Conservation (phyloP, 2,113 vertebrate genomes). For the Ammospiza caudacuta region DNA sequence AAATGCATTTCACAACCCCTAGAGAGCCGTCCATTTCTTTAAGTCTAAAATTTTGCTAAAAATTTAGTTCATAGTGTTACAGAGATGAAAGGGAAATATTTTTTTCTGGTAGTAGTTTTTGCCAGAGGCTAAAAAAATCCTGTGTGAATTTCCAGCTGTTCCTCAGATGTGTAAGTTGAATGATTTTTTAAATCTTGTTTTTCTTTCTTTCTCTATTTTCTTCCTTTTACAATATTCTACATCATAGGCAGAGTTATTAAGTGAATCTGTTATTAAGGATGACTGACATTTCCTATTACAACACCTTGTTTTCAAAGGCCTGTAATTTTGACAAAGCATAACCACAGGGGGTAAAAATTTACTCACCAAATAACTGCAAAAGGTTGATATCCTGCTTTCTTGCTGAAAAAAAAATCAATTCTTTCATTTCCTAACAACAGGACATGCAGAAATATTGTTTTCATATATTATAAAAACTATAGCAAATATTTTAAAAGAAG, state of each 20-base stretch:
- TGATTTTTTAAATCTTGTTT: neutral
- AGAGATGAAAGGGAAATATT: neutral
- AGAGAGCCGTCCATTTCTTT: neutral
- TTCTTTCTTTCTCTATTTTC: neutral
- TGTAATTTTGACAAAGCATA: slow-evolving; percentile 20
- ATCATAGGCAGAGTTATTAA: neutral
- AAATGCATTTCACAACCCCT: neutral
- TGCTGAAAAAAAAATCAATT: neutral
- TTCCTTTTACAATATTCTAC: neutral
- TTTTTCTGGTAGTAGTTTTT: neutral
- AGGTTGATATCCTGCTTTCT: neutral
- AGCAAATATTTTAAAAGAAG: neutral
- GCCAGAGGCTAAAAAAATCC: neutral
- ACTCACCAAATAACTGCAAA: neutral
- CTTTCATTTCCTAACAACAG: neutral
- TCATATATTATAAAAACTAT: neutral
- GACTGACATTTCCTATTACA: slow-evolving; percentile 31
- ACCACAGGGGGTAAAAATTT: neutral
- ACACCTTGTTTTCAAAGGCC: slow-evolving; percentile 2
- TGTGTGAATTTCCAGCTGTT: slow-evolving; percentile 27
- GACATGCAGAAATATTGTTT: neutral
- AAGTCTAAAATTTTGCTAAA: neutral
- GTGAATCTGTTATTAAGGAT: slow-evolving; percentile 2
- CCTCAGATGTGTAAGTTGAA: neutral
- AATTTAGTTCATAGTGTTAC: neutral